Percentiles rank a stretch among this genome's conserved stretches.
Evolutionary conservation across 2,888 invertebrate genomes (phyloP).

Genomic region (Cheilosia urbana): DNA sequence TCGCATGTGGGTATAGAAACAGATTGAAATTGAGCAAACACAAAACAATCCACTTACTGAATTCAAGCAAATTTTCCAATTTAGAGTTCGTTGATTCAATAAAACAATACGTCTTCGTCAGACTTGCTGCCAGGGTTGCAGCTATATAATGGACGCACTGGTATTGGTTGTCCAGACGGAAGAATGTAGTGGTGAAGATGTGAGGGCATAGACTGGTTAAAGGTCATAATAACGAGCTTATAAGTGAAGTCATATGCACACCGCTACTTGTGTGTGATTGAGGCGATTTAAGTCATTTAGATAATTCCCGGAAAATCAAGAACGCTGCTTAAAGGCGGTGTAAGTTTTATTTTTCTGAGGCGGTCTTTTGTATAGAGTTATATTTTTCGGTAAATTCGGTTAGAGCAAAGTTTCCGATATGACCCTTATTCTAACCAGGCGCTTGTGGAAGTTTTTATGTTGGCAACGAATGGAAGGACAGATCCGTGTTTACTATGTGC

Average conservation of each 20-base stretch:
- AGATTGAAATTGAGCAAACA: constrained; percentile 38
- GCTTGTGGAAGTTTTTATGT: too few species aligned
- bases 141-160: not conserved
- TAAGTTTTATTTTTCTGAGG: not conserved
- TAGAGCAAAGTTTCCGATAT: too few species aligned
- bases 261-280: constrained; percentile 62
- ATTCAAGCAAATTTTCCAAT: constrained; percentile 71
- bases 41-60: constrained; percentile 51
- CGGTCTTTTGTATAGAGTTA: too few species aligned
- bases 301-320: constrained; percentile 64
- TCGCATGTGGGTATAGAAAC: not conserved
- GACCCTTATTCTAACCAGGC: too few species aligned
- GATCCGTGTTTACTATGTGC: too few species aligned
- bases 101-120: constrained; percentile 60
- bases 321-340: not conserved
- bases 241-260: constrained; percentile 64
- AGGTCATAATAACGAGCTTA: constrained; percentile 61
- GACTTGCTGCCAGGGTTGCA: constrained; percentile 13
- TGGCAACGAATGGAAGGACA: too few species aligned
- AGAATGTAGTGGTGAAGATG: not conserved
- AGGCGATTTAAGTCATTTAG: constrained; percentile 66
- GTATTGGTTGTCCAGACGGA: not conserved
- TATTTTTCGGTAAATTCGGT: too few species aligned
- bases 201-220: constrained; percentile 51
- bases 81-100: constrained; percentile 75